Conservation (phyloP, 35 echinoderm and acorn worm species). For the Heliocidaris erythrogramma region DNA sequence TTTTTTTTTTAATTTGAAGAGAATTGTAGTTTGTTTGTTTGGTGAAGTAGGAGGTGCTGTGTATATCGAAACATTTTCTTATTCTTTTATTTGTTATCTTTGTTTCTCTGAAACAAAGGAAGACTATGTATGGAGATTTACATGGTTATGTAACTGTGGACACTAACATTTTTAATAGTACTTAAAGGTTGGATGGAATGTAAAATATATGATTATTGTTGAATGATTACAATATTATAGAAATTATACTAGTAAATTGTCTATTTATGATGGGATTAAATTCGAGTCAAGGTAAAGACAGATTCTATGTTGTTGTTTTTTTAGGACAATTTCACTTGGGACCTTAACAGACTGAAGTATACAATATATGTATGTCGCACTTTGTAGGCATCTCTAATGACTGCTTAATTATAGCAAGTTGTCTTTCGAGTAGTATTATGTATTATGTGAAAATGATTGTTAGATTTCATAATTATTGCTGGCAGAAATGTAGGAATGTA, state of each 20-base stretch:
- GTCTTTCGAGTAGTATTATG: too few species aligned
- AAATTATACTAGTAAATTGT: neutral
- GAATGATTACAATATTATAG: neutral
- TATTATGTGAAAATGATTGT: too few species aligned
- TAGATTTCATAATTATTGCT: too few species aligned
- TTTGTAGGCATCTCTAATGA: too few species aligned
- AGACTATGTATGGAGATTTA: neutral
- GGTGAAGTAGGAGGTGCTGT: neutral
- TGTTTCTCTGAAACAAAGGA: neutral
- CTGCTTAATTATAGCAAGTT: too few species aligned
- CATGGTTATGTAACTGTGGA: neutral
- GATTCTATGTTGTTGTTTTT: neutral
- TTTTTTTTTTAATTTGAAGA: too few species aligned
- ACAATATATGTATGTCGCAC: too few species aligned
- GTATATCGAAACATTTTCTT: neutral
- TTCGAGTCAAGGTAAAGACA: neutral
- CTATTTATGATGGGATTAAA: neutral
- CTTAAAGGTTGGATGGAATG: neutral
- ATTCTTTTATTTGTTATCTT: neutral
- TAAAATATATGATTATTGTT: neutral
- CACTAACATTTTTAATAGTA: conserved; percentile 7
- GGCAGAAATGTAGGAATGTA: too few species aligned
- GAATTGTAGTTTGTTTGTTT: too few species aligned
- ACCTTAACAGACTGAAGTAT: too few species aligned
- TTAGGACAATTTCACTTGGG: too few species aligned